Percentiles rank a stretch among this genome's conserved stretches.
These are phyloP conservation scores for Cavia porcellus DNA, from an alignment of 2,113 vertebrate species.

Conservation along the genomic window DNA sequence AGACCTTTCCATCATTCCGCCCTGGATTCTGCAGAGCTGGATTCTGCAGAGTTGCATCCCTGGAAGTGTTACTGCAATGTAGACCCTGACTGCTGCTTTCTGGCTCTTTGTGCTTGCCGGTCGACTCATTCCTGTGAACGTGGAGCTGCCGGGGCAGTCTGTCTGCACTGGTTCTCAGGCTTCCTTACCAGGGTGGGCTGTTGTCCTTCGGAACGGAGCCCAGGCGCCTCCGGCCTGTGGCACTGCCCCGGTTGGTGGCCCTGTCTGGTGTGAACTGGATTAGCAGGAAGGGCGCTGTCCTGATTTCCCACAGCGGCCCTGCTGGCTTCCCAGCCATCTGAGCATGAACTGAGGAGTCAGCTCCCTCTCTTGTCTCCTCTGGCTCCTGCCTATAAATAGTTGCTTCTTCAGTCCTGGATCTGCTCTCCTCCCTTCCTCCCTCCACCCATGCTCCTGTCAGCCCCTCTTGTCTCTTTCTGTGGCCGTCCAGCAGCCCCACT, in stretches of 20 bases:
- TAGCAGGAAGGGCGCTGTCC: not conserved
- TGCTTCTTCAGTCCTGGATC: conserved; percentile 54
- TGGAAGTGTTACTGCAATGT: not conserved
- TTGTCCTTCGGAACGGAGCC: not conserved
- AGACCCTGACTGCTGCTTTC: not conserved
- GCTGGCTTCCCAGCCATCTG: not conserved
- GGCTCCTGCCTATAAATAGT: conserved; percentile 73
- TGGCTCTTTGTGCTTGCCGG: not conserved
- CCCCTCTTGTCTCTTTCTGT: conserved; percentile 14
- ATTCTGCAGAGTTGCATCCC: not conserved
- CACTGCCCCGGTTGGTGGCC: not conserved
- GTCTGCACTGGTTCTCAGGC: conserved; percentile 23
- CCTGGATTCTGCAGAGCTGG: not conserved
- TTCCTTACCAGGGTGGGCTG: not conserved
- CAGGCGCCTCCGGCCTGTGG: not conserved
- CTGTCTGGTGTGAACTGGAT: too few relatives aligned
- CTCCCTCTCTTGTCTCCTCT: conserved; percentile 53
- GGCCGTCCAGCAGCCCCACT: conserved; percentile 71
- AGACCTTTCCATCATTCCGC: not conserved
- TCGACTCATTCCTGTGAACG: not conserved
- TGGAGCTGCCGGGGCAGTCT: not conserved
- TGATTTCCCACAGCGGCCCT: not conserved
- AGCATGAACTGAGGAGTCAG: conserved; percentile 37
- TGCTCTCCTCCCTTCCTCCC: conserved; percentile 51
- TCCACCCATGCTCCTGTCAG: conserved; percentile 62